A percentile compares a stretch with the other conserved stretches of the same genome.
phyloP scores from a whole-genome alignment of 2,888 invertebrate genomes.

The Harmothoe impar region DNA sequence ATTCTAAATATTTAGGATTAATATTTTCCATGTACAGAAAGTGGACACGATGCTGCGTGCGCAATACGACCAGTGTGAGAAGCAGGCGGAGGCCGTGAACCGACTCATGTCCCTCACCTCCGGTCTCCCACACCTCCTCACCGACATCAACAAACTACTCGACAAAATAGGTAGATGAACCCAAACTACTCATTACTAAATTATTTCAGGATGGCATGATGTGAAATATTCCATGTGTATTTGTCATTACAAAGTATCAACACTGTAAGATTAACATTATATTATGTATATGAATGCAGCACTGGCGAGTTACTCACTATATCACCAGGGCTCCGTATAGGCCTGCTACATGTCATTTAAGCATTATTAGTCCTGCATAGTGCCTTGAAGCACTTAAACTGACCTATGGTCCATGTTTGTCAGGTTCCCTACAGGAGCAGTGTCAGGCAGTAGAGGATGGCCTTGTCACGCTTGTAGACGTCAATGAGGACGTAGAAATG shows the following conservation, averaged over 20 bases:
- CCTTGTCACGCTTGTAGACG: background rate
- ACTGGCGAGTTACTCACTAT: background rate
- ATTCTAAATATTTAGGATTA: too few species aligned
- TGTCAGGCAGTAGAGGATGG: background rate
- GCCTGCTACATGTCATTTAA: too few species aligned
- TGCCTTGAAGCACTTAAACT: too few species aligned
- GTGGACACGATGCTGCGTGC: background rate
- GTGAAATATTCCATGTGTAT: too few species aligned
- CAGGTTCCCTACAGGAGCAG: conserved; percentile 16
- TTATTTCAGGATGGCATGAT: too few species aligned
- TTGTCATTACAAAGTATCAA: too few species aligned
- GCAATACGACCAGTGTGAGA: conserved; percentile 37
- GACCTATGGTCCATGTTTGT: background rate
- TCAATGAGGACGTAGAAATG: background rate
- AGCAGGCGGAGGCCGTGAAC: conserved; percentile 37
- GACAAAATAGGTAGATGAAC: conserved; percentile 20
- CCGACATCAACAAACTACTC: conserved; percentile 7
- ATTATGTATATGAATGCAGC: background rate
- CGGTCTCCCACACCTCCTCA: conserved; percentile 29
- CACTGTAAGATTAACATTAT: too few species aligned
- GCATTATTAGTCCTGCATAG: too few species aligned
- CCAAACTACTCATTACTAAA: background rate
- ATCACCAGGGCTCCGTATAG: too few species aligned
- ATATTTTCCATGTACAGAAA: too few species aligned
- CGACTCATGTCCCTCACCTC: conserved; percentile 22